Base-by-base conservation (phyloP, 2,113 vertebrate genomes). In the Brachyhypopomus occidentalis region DNA sequence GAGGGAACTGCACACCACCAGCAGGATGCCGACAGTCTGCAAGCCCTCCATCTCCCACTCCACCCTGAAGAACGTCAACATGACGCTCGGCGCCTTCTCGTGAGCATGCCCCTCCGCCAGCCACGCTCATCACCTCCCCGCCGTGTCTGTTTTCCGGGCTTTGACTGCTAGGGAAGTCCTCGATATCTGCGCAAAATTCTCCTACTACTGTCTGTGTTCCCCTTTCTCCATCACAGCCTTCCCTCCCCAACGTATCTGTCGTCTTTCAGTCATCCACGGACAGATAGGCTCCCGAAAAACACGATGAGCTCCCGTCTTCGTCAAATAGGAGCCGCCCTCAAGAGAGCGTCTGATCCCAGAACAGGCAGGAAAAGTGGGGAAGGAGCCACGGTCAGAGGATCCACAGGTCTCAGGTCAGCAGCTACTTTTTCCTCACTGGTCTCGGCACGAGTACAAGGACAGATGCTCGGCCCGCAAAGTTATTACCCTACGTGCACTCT, bases 41-140 rank as follows among this genome's bases (percentile, higher is more conserved):
- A 95, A 88, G 79, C 93, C 93, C 88, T 94, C 93, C 87, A 94
- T 90, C 88, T 95, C 93, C 93, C 93, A 94, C 81, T 90, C 92
- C 16, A 92, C 91, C 78, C 86, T 86, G 78, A 92, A 91, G 86
- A 94, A 93, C 83, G 90, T 87, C 88, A 90, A 82, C 93, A 93
- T 94, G 87, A 83, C 87, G 11, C 59, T 23, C 60, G n/a, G 79
- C 64, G 30, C 45, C 66, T 69, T 60, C 78, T 73, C 23, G 45
- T 36, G 52, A 69, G 52, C 34, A 56, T 8, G 55, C 59, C 7
- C 30, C 23, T 5, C 56, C n/a, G 34, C 14, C 62, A 41, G 62
- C 41, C 48, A 63, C 36, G 8, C 23, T 75, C 41, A 30, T 52
- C 22, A 20, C 25, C 76, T 67, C 45, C 76, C 58, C 16, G 17